Evolutionary conservation across 2,113 vertebrate genomes (phyloP).

Genomic region (Alouatta palliata): DNA sequence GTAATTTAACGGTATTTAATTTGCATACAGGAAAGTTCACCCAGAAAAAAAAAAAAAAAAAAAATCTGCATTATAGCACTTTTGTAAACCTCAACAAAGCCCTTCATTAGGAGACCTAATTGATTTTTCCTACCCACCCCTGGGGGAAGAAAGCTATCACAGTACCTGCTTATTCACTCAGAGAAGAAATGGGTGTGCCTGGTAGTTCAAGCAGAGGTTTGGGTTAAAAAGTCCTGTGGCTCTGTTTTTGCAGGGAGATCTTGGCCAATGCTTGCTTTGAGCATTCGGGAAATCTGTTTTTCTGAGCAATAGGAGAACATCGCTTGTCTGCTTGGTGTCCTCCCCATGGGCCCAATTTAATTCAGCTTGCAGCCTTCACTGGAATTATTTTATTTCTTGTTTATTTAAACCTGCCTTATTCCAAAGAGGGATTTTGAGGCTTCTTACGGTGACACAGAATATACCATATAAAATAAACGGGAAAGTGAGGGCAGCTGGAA

Average conservation of each 20-base stretch:
- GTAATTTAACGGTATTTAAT: conserved; percentile 71
- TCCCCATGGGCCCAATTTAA: conserved; percentile 61
- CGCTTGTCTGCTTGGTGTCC: conserved; percentile 57
- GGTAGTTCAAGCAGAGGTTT: conserved; percentile 69
- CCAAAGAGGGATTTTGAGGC: conserved; percentile 30
- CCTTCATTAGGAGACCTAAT: conserved; percentile 70
- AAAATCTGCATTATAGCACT: conserved; percentile 73
- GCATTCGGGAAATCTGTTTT: conserved; percentile 56
- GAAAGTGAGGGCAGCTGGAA: background rate
- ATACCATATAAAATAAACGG: conserved; percentile 10
- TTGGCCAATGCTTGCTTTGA: conserved; percentile 47
- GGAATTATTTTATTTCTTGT: conserved; percentile 67
- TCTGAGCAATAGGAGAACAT: conserved; percentile 59
- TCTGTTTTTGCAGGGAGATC: conserved; percentile 62
- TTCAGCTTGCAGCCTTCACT: conserved; percentile 55
- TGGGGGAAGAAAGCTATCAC: conserved; percentile 67
- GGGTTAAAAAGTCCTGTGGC: conserved; percentile 68
- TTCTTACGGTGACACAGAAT: conserved; percentile 14
- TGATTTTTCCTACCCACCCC: conserved; percentile 69
- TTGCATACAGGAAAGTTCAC: conserved; percentile 78
- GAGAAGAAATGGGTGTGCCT: conserved; percentile 74
- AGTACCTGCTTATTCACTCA: conserved; percentile 74
- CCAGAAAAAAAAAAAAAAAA: conserved; percentile 58
- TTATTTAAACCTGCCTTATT: conserved; percentile 63
- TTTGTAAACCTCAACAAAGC: conserved; percentile 75